A percentile compares a stretch with the other conserved stretches of the same genome.
Conservation (phyloP, 2,888 invertebrate genomes). For the Drosophila pullipes region DNA sequence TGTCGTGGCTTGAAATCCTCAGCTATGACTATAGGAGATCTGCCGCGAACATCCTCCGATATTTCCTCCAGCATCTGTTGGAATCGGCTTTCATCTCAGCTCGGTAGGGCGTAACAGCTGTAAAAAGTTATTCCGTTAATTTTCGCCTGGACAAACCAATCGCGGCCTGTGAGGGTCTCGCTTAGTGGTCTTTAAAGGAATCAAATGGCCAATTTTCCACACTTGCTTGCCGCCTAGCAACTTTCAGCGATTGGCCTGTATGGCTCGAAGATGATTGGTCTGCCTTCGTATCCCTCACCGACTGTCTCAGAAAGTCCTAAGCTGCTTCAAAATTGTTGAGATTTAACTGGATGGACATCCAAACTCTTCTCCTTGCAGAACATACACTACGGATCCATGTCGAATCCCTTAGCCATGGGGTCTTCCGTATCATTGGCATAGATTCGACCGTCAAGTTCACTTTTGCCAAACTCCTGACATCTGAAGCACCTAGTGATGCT, state of each 20-base stretch:
- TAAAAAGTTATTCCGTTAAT: slow-evolving; percentile 9
- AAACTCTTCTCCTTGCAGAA: background rate
- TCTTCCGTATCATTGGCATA: background rate
- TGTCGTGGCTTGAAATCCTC: background rate
- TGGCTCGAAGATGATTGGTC: slow-evolving; percentile 18
- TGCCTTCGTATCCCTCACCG: background rate
- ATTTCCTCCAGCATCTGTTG: background rate
- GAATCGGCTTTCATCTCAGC: background rate
- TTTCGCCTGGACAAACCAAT: slow-evolving; percentile 16
- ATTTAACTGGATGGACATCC: slow-evolving; percentile 7
- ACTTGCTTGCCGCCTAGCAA: slow-evolving; percentile 1
- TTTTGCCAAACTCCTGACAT: background rate
- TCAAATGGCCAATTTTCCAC: background rate
- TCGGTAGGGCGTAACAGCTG: slow-evolving; percentile 7
- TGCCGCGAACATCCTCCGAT: background rate
- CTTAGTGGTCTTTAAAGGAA: background rate
- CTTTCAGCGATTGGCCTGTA: background rate
- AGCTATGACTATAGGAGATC: background rate
- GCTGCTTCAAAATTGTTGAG: slow-evolving; percentile 28
- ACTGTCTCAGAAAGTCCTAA: slow-evolving; percentile 17
- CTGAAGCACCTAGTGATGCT: background rate
- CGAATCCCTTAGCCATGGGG: background rate
- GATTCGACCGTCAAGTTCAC: background rate
- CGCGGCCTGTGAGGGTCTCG: background rate
- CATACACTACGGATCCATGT: background rate